Evolutionary conservation across 1,140 invertebrate species (phyloP).

Genomic region (Holotrichia oblita): DNA sequence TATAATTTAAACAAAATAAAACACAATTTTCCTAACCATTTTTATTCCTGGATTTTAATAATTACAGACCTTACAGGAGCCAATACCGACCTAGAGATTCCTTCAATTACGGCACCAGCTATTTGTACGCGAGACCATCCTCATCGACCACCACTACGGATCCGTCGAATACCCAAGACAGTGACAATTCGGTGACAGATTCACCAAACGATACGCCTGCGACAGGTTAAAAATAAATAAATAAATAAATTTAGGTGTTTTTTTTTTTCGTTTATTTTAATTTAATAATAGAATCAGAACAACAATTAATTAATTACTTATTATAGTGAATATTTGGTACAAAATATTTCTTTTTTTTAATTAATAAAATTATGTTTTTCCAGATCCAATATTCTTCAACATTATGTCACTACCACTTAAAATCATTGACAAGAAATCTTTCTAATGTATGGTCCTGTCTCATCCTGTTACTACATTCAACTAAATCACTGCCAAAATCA

Average conservation of each 20-base stretch:
- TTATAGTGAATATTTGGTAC: conserved; percentile 22
- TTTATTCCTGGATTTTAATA: too few species aligned
- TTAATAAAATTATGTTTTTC: conserved; percentile 32
- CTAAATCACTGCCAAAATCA: conserved; percentile 10
- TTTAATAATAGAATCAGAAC: neutral
- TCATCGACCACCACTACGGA: conserved; percentile 17
- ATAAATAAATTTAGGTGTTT: neutral
- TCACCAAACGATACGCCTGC: conserved; percentile 29
- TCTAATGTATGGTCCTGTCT: neutral
- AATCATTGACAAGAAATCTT: conserved; percentile 40
- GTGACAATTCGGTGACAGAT: conserved; percentile 38
- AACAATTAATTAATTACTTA: too few species aligned
- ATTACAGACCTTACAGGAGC: conserved; percentile 19
- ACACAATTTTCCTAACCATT: too few species aligned
- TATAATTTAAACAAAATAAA: too few species aligned
- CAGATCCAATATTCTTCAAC: conserved; percentile 40
- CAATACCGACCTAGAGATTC: conserved; percentile 34
- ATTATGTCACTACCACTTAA: conserved; percentile 40
- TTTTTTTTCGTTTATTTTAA: neutral
- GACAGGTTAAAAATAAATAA: conserved; percentile 31
- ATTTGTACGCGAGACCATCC: conserved; percentile 27
- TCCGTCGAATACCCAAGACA: neutral
- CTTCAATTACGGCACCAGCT: conserved; percentile 28
- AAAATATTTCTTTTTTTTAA: conserved; percentile 29
- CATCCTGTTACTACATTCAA: neutral